phyloP scores from a whole-genome alignment of 1,140 invertebrate genomes.

The Lepidurus arcticus region DNA sequence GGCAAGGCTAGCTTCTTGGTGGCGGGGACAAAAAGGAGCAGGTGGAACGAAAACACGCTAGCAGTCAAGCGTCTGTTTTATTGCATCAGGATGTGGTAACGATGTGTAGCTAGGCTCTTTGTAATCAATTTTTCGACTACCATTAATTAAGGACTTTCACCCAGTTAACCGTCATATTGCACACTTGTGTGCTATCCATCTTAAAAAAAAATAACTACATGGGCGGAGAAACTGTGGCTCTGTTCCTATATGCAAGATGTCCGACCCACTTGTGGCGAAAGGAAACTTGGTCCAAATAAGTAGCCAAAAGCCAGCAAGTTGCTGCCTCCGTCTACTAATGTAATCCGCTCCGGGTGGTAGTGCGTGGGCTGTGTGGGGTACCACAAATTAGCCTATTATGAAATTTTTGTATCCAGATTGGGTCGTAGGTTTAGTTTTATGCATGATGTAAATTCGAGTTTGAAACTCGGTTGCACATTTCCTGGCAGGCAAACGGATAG shows the following conservation, averaged over 20 bases:
- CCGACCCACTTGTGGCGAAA: not conserved
- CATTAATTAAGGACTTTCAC: slow-evolving; percentile 15
- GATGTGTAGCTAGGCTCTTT: not conserved
- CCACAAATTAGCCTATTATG: slow-evolving; percentile 1
- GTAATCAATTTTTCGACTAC: not conserved
- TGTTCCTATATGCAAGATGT: not conserved
- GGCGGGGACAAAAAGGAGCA: not conserved
- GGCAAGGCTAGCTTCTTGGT: not conserved
- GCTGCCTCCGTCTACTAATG: not conserved
- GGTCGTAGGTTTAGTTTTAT: not conserved
- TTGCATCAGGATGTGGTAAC: slow-evolving; percentile 19
- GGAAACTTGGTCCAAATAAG: not conserved
- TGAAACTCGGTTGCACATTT: not conserved
- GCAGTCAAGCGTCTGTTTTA: slow-evolving; percentile 4
- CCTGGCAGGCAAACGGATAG: not conserved
- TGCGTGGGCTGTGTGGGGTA: slow-evolving; percentile 17
- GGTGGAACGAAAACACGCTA: not conserved
- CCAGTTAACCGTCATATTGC: slow-evolving; percentile 11
- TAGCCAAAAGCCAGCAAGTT: not conserved
- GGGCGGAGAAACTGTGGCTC: not conserved
- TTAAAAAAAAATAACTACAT: not conserved
- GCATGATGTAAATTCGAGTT: too few relatives aligned
- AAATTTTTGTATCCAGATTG: not conserved
- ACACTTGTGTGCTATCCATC: slow-evolving; percentile 1
- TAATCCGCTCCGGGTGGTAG: slow-evolving; percentile 11